Percentiles rank a stretch among this genome's conserved stretches.
Evolutionary conservation across 2,888 invertebrate species (phyloP).

Genomic region (Calephelis perditalis): DNA sequence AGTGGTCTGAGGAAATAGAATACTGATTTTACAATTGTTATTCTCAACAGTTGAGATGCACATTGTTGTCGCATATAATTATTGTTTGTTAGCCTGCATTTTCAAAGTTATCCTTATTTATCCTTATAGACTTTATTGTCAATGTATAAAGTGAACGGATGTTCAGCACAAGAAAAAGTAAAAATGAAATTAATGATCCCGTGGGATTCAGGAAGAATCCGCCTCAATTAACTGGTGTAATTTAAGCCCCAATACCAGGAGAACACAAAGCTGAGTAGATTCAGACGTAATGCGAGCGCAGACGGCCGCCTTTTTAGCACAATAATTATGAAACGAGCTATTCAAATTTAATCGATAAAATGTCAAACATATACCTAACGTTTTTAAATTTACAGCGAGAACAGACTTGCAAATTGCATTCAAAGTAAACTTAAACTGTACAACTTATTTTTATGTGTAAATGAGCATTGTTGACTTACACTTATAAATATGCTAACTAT

Average conservation of each 20-base stretch:
- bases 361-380: too few relatives aligned
- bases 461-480: too few relatives aligned
- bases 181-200: constrained; percentile 21
- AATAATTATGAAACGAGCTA: background rate
- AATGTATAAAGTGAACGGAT: too few relatives aligned
- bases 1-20: too few relatives aligned
- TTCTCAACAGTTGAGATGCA: too few relatives aligned
- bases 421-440: background rate
- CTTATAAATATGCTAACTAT: too few relatives aligned
- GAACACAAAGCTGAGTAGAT: constrained; percentile 54
- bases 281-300: constrained; percentile 36
- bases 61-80: too few relatives aligned
- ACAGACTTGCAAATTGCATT: background rate
- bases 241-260: constrained; percentile 65
- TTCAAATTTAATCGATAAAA: background rate
- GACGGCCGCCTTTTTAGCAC: constrained; percentile 25
- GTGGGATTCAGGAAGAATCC: constrained; percentile 36
- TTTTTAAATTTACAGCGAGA: too few relatives aligned
- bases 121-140: too few relatives aligned
- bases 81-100: too few relatives aligned
- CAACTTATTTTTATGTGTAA: background rate
- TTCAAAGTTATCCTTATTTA: too few relatives aligned
- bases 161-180: background rate
- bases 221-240: constrained; percentile 66
- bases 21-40: too few relatives aligned